Evolutionary conservation across 2,113 vertebrate genomes (phyloP).

Genomic region (Clarias gariepinus): DNA sequence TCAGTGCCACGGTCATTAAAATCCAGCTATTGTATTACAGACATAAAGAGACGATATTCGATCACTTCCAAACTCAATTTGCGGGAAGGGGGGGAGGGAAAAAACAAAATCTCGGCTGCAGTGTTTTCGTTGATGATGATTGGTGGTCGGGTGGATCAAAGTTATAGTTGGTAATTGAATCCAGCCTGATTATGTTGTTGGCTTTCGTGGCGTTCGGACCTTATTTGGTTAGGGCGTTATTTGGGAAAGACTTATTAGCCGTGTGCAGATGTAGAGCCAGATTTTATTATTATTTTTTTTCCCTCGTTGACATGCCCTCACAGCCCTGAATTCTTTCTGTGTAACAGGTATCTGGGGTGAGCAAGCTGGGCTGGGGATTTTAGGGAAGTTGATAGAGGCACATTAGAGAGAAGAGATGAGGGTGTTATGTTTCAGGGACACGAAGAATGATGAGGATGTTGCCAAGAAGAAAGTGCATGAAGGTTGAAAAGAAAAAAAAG

Average conservation of each 20-base stretch:
- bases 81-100: neutral
- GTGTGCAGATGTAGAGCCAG: slow-evolving; percentile 49
- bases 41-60: slow-evolving; percentile 16
- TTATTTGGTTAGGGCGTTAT: slow-evolving; percentile 56
- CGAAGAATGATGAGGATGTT: slow-evolving; percentile 29
- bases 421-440: slow-evolving; percentile 42
- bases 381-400: slow-evolving; percentile 33
- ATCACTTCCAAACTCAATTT: slow-evolving; percentile 10
- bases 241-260: slow-evolving; percentile 51
- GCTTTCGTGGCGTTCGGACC: slow-evolving; percentile 62
- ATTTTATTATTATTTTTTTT: slow-evolving; percentile 11
- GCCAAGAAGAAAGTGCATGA: slow-evolving; percentile 14
- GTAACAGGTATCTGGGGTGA: slow-evolving; percentile 53
- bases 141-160: slow-evolving; percentile 72
- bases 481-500: neutral
- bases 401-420: slow-evolving; percentile 40
- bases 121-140: slow-evolving; percentile 65
- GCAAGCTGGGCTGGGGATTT: slow-evolving; percentile 40
- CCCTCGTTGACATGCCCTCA: slow-evolving; percentile 41
- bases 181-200: slow-evolving; percentile 72
- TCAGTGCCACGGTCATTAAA: slow-evolving; percentile 40
- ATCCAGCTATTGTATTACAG: slow-evolving; percentile 21
- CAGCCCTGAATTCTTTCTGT: slow-evolving; percentile 50
- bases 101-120: slow-evolving; percentile 49
- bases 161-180: slow-evolving; percentile 71